phyloP scores from a whole-genome alignment of 2,888 invertebrate genomes.

The Darwinula stevensoni region DNA sequence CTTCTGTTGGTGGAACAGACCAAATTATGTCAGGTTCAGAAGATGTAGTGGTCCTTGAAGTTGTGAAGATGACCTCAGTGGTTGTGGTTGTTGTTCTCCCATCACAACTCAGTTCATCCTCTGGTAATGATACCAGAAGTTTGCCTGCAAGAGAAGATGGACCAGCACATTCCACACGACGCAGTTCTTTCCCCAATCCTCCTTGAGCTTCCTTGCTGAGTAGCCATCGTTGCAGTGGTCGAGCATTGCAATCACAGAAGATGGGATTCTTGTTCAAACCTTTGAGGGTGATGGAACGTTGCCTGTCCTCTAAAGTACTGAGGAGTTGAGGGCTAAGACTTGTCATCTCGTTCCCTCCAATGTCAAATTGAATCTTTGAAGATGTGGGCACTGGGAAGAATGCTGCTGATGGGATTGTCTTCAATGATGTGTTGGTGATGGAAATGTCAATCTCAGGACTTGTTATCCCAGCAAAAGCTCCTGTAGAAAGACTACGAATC shows the following conservation, averaged over 20 bases:
- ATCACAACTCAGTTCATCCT: constrained; percentile 43
- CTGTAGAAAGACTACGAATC: constrained; percentile 44
- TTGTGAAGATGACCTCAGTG: constrained; percentile 13
- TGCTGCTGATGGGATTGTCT: constrained; percentile 42
- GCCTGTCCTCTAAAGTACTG: constrained; percentile 46
- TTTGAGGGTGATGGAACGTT: constrained; percentile 36
- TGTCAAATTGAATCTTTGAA: constrained; percentile 41
- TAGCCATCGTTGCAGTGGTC: constrained; percentile 47
- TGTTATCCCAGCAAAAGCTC: constrained; percentile 38
- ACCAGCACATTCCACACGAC: constrained; percentile 24
- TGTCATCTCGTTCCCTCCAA: constrained; percentile 41
- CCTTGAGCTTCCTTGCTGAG: constrained; percentile 8
- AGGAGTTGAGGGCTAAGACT: constrained; percentile 46
- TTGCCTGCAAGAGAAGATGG: constrained; percentile 38
- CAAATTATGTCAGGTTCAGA: constrained; percentile 66
- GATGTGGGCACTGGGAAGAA: constrained; percentile 65
- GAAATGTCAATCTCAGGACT: constrained; percentile 36
- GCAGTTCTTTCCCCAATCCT: neutral
- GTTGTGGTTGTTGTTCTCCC: constrained; percentile 12
- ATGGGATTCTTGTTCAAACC: constrained; percentile 52
- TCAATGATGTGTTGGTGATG: constrained; percentile 47
- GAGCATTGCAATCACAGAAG: constrained; percentile 51
- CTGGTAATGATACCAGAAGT: constrained; percentile 38
- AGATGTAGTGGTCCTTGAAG: constrained; percentile 24
- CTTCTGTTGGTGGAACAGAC: constrained; percentile 25